Conservation (phyloP, 2,888 invertebrate genomes). For the Argynnis bischoffii region DNA sequence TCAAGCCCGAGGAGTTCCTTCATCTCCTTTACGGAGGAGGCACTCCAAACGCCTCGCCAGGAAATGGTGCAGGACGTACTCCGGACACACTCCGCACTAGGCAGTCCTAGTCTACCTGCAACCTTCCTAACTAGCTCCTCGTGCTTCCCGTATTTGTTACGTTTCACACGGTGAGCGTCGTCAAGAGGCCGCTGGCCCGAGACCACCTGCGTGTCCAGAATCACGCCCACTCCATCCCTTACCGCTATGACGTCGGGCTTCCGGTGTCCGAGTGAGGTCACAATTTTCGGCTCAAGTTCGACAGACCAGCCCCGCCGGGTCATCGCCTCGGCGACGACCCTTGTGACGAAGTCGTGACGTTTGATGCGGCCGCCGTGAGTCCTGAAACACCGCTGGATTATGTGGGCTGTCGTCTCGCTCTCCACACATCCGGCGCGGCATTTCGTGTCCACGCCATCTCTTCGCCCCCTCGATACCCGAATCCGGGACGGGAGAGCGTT, state of each 20-base stretch:
- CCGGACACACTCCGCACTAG: conserved; percentile 26
- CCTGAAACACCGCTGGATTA: conserved; percentile 34
- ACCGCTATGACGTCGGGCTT: conserved; percentile 52
- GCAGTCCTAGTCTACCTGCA: conserved; percentile 40
- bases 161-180: conserved; percentile 43
- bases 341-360: conserved; percentile 49
- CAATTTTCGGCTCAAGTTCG: conserved; percentile 43
- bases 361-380: conserved; percentile 53
- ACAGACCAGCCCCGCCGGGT: conserved; percentile 45
- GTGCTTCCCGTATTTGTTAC: conserved; percentile 42
- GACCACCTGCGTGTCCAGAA: conserved; percentile 45
- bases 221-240: conserved; percentile 40
- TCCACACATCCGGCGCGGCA: not conserved
- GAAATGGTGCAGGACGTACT: conserved; percentile 42
- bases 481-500: conserved; percentile 49
- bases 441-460: not conserved
- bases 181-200: conserved; percentile 46
- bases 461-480: conserved; percentile 23
- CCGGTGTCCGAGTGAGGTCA: conserved; percentile 43
- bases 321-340: conserved; percentile 35
- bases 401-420: not conserved
- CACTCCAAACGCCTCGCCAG: conserved; percentile 43
- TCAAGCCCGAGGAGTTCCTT: conserved; percentile 25
- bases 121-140: conserved; percentile 41
- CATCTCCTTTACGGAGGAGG: conserved; percentile 33